Conservation (phyloP, 2,888 invertebrate species). For the Phrixothrix hirtus region DNA sequence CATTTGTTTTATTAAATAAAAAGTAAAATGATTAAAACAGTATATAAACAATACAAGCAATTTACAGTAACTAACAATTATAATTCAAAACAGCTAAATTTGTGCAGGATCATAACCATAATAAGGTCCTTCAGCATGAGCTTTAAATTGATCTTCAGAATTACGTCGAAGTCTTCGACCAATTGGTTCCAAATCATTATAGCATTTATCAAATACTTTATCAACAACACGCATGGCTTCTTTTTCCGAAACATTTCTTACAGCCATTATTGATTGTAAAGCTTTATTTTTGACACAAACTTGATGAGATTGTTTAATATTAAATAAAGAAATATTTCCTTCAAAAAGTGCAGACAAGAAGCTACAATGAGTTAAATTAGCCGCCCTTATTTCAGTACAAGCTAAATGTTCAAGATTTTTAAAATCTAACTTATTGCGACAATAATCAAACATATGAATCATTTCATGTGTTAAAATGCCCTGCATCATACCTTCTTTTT, state of each 20-base stretch:
- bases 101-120: conserved; percentile 70
- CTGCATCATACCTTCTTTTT: conserved; percentile 69
- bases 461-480: conserved; percentile 89
- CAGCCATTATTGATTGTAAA: conserved; percentile 78
- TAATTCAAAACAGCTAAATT: no score
- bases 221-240: conserved; percentile 80
- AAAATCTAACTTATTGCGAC: conserved; percentile 85
- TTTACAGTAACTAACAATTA: no score
- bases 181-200: conserved; percentile 89
- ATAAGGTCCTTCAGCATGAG: conserved; percentile 74
- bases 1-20: no score
- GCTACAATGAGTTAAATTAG: conserved; percentile 91
- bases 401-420: conserved; percentile 90
- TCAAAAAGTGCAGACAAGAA: conserved; percentile 78
- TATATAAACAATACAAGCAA: no score
- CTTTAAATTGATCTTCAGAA: conserved; percentile 74
- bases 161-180: conserved; percentile 77
- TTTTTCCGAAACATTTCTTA: conserved; percentile 70
- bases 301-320: conserved; percentile 77
- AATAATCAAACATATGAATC: conserved; percentile 96
- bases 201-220: conserved; percentile 88
- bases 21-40: no score
- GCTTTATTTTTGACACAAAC: conserved; percentile 92
- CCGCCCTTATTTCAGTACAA: conserved; percentile 93
- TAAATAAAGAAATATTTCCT: conserved; percentile 74